A percentile compares a stretch with the other conserved stretches of the same genome.
phyloP scores from a whole-genome alignment of 2,797 vertebrate species.

The Emydoidea blandingii region DNA sequence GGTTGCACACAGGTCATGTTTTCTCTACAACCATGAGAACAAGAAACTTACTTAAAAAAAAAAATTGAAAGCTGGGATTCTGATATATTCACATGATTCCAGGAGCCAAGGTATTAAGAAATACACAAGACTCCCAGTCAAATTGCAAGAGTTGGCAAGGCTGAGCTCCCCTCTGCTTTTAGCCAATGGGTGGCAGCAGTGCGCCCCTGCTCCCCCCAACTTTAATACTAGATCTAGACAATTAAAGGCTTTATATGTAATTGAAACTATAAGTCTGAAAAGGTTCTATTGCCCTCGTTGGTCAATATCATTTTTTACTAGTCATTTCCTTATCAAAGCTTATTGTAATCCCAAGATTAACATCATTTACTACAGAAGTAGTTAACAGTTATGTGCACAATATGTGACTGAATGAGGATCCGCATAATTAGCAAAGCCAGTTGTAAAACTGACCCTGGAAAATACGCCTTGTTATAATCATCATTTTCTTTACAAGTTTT shows the following conservation, averaged over 20 bases:
- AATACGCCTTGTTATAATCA: slow-evolving; percentile 20
- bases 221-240: background rate
- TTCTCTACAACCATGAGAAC: background rate
- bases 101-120: background rate
- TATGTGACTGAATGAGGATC: slow-evolving; percentile 25
- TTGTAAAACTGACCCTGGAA: slow-evolving; percentile 35
- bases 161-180: background rate
- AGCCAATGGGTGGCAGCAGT: background rate
- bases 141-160: background rate
- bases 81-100: background rate
- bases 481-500: slow-evolving; percentile 28
- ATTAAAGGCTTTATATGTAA: background rate
- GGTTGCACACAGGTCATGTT: background rate
- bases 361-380: slow-evolving; percentile 22
- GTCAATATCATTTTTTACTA: slow-evolving; percentile 31
- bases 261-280: background rate
- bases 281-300: slow-evolving; percentile 9
- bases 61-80: background rate
- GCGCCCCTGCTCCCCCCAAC: background rate
- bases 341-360: background rate
- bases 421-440: slow-evolving; percentile 27
- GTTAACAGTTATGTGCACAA: slow-evolving; percentile 28
- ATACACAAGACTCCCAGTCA: background rate
- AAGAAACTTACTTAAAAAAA: background rate
- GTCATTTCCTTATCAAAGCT: slow-evolving; percentile 45